Base-by-base conservation (phyloP, 2,113 vertebrate genomes). In the Chamaetylas fuelleborni region DNA sequence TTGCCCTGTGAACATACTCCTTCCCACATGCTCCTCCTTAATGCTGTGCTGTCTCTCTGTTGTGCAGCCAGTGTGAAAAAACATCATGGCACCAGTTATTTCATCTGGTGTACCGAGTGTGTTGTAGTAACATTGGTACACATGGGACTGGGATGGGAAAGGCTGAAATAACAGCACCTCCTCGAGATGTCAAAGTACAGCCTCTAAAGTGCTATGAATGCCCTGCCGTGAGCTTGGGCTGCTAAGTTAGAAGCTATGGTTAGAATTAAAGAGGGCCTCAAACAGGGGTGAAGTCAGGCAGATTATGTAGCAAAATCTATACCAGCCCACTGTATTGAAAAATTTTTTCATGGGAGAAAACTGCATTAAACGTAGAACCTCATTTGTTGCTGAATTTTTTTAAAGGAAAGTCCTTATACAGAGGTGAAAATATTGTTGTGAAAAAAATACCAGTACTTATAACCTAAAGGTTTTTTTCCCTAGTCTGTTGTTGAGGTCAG, bases 391-490 rank as follows among this genome's bases (percentile, higher is more conserved):
- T 28, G 17, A n/a, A 1, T 64, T 71, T 22, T 66, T 84, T 43
- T 28, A 56, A 65, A 65, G 40, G 47, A 6, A 84, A 34, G 26
- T 57, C 25, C 13, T 61, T 19, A 24, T 12, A 24, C 6, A 5
- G 40, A 79, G 25, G 8, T 71, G 22, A 23, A 81, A 73, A 16
- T 81, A 43, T 36, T 33, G 33, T 33, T 33, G 33, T 33, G 18
- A 16, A 36, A 62, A 36, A 61, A 17, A 7, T n/a, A 11, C 3
- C 9, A 23, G 3, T 29, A 22, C 0, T 0, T 42, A 15, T 1
- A 50, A 72, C 6, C 5, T 54, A 31, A 28, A 56, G 29, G 23
- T 24, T 66, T 57, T 36, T 18, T 2, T 1, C 33, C 19, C 18
- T 3, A 38, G 23, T 6, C 42, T 53, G 19, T 5, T 61, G 8